Base-by-base conservation (phyloP, 2,888 invertebrate species). In the Parascotia fuliginaria region DNA sequence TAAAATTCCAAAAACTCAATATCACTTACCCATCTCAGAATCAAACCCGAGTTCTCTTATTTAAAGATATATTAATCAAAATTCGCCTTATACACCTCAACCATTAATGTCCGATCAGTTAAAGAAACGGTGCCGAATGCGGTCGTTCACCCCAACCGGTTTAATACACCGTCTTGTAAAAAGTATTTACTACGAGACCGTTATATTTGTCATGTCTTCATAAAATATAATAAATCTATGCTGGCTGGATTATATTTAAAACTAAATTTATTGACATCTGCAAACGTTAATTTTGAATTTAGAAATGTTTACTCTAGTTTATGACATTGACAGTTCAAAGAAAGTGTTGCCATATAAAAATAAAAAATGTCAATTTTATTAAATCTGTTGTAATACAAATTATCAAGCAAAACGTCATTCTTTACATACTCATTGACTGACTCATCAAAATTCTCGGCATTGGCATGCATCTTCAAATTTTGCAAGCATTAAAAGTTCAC, bases 81-180 rank as follows among this genome's bases (percentile, higher is more conserved):
- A 52, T 59, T 44, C 19, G 61, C 45, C 33, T 38, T 38, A 43
- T 34, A 53, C 5, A 22, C 39, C 12, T 22, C 54, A 55, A 66
- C 53, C 50, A 68, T 64, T 65, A 64, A 50, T 55, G 32, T 19
- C 41, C 11, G 58, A 50, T 53, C 55, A 44, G 27, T 54, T 46
- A 47, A 36, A 53, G 53, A 68, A 73, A 65, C 56, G 72, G 75
- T 73, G 77, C 73, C 81, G 75, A 82, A 83, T 73, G 66, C 77
- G 88, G 75, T 70, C 80, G 40, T 79, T 81, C 73, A 83, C 77
- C 84, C 65, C 65, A 56, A 81, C 83, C 77, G 77, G 85, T 81
- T 68, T 60, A 19, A 38, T 55, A 70, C 66, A 55, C 49, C 41
- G 52, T 59, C 52, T 50, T 47, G 42, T 69, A 62, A 67, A 70